These are phyloP conservation scores for Megalopta genalis DNA, from an alignment of 1,140 invertebrate genomes.

Conservation along the genomic window DNA sequence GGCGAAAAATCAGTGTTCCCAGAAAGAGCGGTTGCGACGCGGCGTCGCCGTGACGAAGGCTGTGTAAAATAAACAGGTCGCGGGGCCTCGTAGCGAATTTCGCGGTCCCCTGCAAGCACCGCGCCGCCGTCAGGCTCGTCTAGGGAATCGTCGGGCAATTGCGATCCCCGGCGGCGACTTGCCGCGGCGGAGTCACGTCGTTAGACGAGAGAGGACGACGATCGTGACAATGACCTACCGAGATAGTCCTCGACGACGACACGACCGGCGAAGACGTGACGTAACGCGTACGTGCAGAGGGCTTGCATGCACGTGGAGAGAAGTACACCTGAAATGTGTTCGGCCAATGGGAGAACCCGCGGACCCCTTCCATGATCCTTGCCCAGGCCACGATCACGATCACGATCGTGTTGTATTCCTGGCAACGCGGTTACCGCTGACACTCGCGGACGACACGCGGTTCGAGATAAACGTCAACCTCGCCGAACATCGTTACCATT, in stretches of 20 bases:
- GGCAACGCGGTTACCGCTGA: conserved; percentile 37
- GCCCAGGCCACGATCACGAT: conserved; percentile 55
- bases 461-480: conserved; percentile 46
- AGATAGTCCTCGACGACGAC: conserved; percentile 50
- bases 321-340: conserved; percentile 49
- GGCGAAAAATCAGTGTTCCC: no score
- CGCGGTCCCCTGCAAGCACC: neutral
- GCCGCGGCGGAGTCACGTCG: conserved; percentile 18
- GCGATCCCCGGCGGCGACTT: neutral
- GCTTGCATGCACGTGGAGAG: conserved; percentile 55
- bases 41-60: no score
- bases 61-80: neutral
- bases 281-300: conserved; percentile 55
- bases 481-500: conserved; percentile 16
- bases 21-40: no score
- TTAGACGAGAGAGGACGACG: conserved; percentile 33
- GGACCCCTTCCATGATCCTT: conserved; percentile 55
- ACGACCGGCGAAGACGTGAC: conserved; percentile 48
- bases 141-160: conserved; percentile 2
- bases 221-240: conserved; percentile 67
- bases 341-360: conserved; percentile 58
- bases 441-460: conserved; percentile 60
- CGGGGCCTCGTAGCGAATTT: neutral
- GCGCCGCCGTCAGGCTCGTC: no score
- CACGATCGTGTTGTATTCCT: conserved; percentile 54